Evolutionary conservation across 30 jellyfish, hydroid and myxozoan species (phyloP), one percentile per base, ranked within the genome.

Genomic region (Hydractinia symbiolongicarpus): DNA sequence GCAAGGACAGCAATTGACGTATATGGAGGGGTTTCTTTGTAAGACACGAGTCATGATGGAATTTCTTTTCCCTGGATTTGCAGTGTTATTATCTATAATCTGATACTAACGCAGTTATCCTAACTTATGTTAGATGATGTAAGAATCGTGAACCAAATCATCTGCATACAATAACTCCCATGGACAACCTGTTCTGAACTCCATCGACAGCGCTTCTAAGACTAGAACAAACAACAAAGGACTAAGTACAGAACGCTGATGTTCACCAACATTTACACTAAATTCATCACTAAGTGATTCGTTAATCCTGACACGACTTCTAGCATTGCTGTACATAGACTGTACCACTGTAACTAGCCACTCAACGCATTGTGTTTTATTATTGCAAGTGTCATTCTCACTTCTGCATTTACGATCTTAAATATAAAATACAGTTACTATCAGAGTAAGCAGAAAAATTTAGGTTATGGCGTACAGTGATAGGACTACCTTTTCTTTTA

Each of bases 1-100:
- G 44, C 78, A 67, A 67, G 78, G 78, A 20, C 78, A 67, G 11
- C 78, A 11, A 44, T 67, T 67, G 9, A 67, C 19, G 19, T 67
- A 67, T 9, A 67, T 19, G 11, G 53, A 11, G 19, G 78, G 51
- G 19, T 67, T 67, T 8, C 11, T 44, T 67, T 57, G 13, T 57
- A 57, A 57, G n/a, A n/a, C 68, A 57, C 68, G 68, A 57, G 68
- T 9, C 68, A 9, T 57, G 68, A 57, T 57, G 68, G 68, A 57
- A 57, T 57, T 57, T 57, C n/a, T 57, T 57, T n/a, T 57, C 10
- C 68, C 68, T n/a, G n/a, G 10, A 57, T 58, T 58, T 58, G 3
- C 69, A 3, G 69, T 3, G 15, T 1, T 58, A 16, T 58, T 58
- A 16, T 58, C 69, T 58, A 58, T 58, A 58, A 58, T 13, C 69